Evolutionary conservation across 2,888 invertebrate species (phyloP), one percentile per base, ranked within the genome.

Genomic region (Smittia aterrima): DNA sequence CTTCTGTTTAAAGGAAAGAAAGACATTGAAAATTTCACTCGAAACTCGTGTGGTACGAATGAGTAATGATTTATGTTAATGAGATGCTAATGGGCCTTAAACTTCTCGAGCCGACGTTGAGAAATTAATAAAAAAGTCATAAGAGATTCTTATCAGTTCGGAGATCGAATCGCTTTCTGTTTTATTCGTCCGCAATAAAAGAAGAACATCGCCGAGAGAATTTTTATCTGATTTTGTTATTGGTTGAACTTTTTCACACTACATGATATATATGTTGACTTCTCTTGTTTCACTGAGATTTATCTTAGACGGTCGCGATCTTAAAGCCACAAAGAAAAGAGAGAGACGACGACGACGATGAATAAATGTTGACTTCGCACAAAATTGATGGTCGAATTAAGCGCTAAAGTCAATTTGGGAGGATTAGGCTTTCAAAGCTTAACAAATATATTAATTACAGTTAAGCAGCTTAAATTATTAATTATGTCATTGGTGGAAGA

Each of bases 241-340:
- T 68, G 40, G 68, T 40, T 68, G 68, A 68, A 68, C 68, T 68
- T 68, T 22, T 68, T 68, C 68, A 68, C 68, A 68, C 68, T 68
- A 68, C 68, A 68, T 24, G 24, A 41, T n/a, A n/a, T n/a, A n/a
- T n/a, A n/a, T 47, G 47, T 47, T 22, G 47, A 16, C 47, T 47
- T 47, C 47, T 47, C 16, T 47, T 47, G 32, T 32, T 32, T 9
- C 32, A 32, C 16, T n/a, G 47, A 47, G 47, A 47, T 47, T 47
- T 47, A 47, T 47, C 47, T 11, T 3, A n/a, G 47, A 47, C 32
- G 32, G 9, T 32, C 32, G 32, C 32, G 32, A 32, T 32, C 32
- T 32, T 9, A 9, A 32, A 32, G 32, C 32, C 32, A 32, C 32
- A 32, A n/a, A n/a, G 32, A 32, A 32, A 9, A 32, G 32, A 32